A percentile compares a stretch with the other conserved stretches of the same genome.
Conservation (phyloP, 2,888 invertebrate species). For the Pteria penguin region DNA sequence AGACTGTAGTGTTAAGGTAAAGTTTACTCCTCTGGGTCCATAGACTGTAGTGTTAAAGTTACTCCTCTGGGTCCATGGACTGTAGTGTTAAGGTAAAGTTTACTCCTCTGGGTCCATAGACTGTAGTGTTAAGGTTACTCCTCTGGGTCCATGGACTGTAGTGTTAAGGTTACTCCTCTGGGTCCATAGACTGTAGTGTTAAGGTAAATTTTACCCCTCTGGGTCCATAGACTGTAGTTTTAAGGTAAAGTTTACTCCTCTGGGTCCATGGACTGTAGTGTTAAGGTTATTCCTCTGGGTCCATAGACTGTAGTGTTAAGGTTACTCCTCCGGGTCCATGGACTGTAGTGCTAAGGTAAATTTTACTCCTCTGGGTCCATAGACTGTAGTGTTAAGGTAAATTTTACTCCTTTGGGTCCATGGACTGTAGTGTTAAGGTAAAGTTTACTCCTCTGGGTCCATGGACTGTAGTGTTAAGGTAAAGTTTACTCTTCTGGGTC, state of each 20-base stretch:
- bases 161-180: constrained; percentile 84
- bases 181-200: constrained; percentile 93
- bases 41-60: constrained; percentile 95
- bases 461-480: background rate
- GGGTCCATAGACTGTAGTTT: background rate
- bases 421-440: constrained; percentile 92
- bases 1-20: too few relatives aligned
- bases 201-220: constrained; percentile 85
- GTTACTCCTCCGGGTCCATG: background rate
- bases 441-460: constrained; percentile 15
- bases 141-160: background rate
- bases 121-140: background rate
- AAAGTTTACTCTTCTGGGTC: background rate
- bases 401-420: constrained; percentile 87
- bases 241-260: background rate
- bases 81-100: constrained; percentile 87
- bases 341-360: background rate
- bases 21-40: too few relatives aligned
- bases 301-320: background rate
- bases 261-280: background rate
- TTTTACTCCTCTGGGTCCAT: too few relatives aligned
- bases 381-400: too few relatives aligned
- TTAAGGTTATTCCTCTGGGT: background rate
- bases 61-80: constrained; percentile 96
- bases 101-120: background rate